Conservation (phyloP, 2,797 vertebrate genomes). For the Erethizon dorsatum region DNA sequence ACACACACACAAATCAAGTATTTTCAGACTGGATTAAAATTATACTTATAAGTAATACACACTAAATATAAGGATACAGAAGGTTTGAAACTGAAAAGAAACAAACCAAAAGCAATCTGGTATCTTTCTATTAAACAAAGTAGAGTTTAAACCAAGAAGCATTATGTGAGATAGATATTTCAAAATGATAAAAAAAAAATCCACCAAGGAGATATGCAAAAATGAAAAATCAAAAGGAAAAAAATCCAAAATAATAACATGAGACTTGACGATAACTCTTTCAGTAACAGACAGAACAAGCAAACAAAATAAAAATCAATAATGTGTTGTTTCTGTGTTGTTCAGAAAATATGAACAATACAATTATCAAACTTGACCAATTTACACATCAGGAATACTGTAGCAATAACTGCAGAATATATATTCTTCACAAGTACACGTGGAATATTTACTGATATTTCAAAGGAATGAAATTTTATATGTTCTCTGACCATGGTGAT, state of each 20-base stretch:
- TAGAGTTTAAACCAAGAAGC: background rate
- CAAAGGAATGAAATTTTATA: background rate
- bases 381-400: rapidly evolving
- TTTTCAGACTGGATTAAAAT: background rate
- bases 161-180: background rate
- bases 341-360: background rate
- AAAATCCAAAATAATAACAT: background rate
- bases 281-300: background rate
- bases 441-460: background rate
- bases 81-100: background rate
- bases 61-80: background rate
- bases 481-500: background rate
- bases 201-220: background rate
- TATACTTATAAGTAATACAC: background rate
- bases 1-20: background rate
- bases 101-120: background rate
- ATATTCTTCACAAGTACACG: background rate
- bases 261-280: background rate
- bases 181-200: background rate
- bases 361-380: background rate
- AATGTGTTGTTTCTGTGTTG: too few species aligned
- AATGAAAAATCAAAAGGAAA: background rate
- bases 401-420: background rate
- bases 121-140: background rate
- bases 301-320: constrained; percentile 16